Percentiles rank a stretch among this genome's conserved stretches.
Conservation (phyloP, 2,797 vertebrate genomes). For the Pangasius larnaudii region DNA sequence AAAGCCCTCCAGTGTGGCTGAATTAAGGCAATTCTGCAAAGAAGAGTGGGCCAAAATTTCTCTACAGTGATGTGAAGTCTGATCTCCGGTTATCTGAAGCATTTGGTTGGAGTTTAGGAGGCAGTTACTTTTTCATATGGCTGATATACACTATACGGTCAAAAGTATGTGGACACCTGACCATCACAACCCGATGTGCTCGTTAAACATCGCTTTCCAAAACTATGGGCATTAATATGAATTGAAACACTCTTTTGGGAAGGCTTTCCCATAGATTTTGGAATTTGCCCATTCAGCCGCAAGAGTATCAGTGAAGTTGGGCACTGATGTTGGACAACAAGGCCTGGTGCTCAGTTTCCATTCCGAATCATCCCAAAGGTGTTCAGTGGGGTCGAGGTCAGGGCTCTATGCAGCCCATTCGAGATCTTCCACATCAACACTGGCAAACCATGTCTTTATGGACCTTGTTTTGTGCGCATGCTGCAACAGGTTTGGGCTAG, state of each 20-base stretch:
- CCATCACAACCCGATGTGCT: not conserved
- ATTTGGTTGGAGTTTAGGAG: not conserved
- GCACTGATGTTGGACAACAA: not conserved
- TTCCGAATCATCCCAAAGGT: not conserved
- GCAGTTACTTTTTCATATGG: not conserved
- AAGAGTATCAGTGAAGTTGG: not conserved
- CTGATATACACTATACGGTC: not conserved
- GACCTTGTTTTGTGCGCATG: not conserved
- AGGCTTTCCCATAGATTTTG: not conserved
- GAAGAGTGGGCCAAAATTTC: not conserved
- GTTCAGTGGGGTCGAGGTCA: not conserved
- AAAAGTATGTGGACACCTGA: not conserved
- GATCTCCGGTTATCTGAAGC: not conserved
- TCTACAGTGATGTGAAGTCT: not conserved
- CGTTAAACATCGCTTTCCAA: not conserved
- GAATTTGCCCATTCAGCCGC: too few relatives aligned
- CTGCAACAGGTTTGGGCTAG: not conserved
- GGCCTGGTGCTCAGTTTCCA: not conserved
- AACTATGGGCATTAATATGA: not conserved
- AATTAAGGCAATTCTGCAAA: not conserved
- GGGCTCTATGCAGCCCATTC: too few relatives aligned
- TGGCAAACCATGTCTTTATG: not conserved
- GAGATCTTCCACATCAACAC: not conserved
- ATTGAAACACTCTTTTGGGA: too few relatives aligned
- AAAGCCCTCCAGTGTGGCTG: not conserved